Evolutionary conservation across 2,797 vertebrate species (phyloP).

Genomic region (Catamblyrhynchus diadema): DNA sequence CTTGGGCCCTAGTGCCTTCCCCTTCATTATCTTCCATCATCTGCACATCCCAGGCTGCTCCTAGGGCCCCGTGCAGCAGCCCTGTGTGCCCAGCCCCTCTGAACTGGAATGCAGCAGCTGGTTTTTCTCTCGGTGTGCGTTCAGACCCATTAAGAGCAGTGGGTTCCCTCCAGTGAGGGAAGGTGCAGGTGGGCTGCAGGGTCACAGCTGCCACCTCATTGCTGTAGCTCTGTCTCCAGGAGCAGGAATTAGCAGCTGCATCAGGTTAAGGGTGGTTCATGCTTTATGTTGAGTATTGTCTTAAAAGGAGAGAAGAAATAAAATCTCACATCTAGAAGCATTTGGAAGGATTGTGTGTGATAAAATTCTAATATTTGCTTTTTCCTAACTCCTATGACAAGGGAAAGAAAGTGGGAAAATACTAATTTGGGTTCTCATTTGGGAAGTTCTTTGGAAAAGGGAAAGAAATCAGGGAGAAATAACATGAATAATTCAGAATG

Average conservation of each 20-base stretch:
- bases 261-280: background rate
- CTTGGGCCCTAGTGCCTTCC: background rate
- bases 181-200: background rate
- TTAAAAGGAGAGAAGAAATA: background rate
- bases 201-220: background rate
- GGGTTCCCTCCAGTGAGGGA: background rate
- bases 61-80: accelerated
- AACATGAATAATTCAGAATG: background rate
- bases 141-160: background rate
- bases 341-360: background rate
- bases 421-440: background rate
- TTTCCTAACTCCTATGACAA: background rate
- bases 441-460: background rate
- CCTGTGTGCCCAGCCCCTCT: background rate
- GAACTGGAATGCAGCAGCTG: accelerated
- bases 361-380: background rate
- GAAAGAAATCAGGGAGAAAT: background rate
- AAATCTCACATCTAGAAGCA: background rate
- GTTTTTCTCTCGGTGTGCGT: accelerated
- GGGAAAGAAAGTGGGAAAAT: background rate
- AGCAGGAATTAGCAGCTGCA: background rate
- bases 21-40: background rate
- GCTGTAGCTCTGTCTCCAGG: background rate
- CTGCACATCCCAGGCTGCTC: background rate
- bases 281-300: background rate